Evolutionary conservation across 2,888 invertebrate species (phyloP).

Genomic region (Caenorhabditis japonica): DNA sequence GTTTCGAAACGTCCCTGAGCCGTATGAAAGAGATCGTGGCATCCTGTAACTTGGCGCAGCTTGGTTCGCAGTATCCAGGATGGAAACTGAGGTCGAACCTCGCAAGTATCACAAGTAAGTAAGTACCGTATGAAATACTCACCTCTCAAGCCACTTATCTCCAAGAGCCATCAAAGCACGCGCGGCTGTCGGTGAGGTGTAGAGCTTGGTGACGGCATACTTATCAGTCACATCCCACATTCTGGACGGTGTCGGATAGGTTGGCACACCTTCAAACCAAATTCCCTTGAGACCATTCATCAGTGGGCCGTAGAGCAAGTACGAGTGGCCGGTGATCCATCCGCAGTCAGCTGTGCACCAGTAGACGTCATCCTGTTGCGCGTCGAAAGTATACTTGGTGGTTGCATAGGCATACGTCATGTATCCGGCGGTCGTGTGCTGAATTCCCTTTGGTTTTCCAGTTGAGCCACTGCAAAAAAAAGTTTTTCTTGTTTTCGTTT

Average conservation of each 20-base stretch:
- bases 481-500: too few relatives aligned
- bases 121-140: too few relatives aligned
- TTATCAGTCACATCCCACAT: conserved; percentile 94
- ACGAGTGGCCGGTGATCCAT: conserved; percentile 83
- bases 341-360: conserved; percentile 96
- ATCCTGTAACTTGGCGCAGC: too few relatives aligned
- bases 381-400: conserved; percentile 89
- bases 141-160: conserved; percentile 86
- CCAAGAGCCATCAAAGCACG: conserved; percentile 95
- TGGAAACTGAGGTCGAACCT: too few relatives aligned
- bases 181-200: conserved; percentile 98
- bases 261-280: conserved; percentile 93
- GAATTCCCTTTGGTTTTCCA: conserved; percentile 96
- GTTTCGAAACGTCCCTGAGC: too few relatives aligned
- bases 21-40: too few relatives aligned
- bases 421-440: conserved; percentile 94
- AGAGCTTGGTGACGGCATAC: conserved; percentile 90
- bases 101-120: too few relatives aligned
- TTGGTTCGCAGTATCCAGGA: too few relatives aligned
- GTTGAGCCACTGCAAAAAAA: conserved; percentile 85
- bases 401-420: conserved; percentile 90
- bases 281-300: conserved; percentile 94
- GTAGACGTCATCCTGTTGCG: conserved; percentile 79
- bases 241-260: conserved; percentile 91
- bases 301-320: conserved; percentile 90